Evolutionary conservation across 1,140 invertebrate genomes (phyloP).

Genomic region (Cyclina sinensis): DNA sequence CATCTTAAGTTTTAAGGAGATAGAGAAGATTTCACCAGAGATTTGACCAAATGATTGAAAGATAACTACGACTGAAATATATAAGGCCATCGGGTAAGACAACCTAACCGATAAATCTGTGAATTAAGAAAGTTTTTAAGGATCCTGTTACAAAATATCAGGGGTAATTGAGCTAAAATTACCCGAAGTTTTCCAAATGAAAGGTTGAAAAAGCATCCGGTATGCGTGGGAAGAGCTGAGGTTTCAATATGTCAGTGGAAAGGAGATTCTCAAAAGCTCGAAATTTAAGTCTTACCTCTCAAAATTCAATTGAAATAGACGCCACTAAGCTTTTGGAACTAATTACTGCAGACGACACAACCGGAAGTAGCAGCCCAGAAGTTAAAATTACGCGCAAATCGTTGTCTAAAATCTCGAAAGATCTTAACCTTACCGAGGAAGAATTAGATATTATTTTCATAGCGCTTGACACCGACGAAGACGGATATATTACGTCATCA

Average conservation of each 20-base stretch:
- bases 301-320: conserved; percentile 62
- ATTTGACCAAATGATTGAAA: too few species aligned
- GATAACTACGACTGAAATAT: too few species aligned
- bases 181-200: too few species aligned
- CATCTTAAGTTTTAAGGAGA: background rate
- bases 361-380: conserved; percentile 6
- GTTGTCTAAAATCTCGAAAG: conserved; percentile 68
- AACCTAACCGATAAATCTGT: too few species aligned
- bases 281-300: conserved; percentile 19
- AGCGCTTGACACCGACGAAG: conserved; percentile 72
- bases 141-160: too few species aligned
- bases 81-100: too few species aligned
- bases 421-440: conserved; percentile 66
- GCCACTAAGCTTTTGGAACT: conserved; percentile 50
- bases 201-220: too few species aligned
- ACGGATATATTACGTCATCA: conserved; percentile 69
- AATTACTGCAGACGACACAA: conserved; percentile 44
- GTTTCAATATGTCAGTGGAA: background rate
- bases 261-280: conserved; percentile 11
- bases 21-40: too few species aligned
- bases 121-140: too few species aligned
- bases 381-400: conserved; percentile 67
- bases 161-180: too few species aligned
- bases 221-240: background rate
- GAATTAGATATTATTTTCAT: conserved; percentile 75